Percentiles rank a stretch among this genome's conserved stretches.
These are phyloP conservation scores for Champsocephalus gunnari DNA, from an alignment of 2,797 vertebrate species.

Conservation along the genomic window DNA sequence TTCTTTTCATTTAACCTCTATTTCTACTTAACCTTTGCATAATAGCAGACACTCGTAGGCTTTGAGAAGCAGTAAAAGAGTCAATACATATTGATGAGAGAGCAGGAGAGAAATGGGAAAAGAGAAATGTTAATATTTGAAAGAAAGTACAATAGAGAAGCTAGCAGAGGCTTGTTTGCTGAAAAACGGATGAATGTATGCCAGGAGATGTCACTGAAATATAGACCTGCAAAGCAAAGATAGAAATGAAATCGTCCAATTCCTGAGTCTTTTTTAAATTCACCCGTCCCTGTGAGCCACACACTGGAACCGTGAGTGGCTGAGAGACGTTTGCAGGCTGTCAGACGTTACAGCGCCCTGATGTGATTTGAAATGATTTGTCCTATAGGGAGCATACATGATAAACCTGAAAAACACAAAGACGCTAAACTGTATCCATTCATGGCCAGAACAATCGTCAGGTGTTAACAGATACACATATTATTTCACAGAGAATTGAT, in stretches of 20 bases:
- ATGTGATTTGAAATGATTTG: constrained; percentile 51
- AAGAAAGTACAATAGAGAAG: neutral
- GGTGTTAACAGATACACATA: neutral
- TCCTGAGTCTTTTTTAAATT: constrained; percentile 27
- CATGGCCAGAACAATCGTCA: neutral
- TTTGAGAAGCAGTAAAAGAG: constrained; percentile 21
- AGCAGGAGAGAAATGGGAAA: neutral
- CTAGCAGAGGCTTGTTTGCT: neutral
- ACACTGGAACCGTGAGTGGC: constrained; percentile 10
- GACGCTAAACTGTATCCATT: neutral
- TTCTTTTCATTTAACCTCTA: constrained; percentile 60
- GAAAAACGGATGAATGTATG: constrained; percentile 6
- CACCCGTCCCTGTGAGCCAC: constrained; percentile 8
- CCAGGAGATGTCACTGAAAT: constrained; percentile 15
- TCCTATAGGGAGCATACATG: constrained; percentile 12
- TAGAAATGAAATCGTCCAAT: constrained; percentile 40
- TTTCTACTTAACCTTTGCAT: constrained; percentile 57
- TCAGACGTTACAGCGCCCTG: constrained; percentile 31
- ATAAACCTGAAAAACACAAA: constrained; percentile 26
- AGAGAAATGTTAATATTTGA: neutral
- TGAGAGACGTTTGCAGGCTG: neutral
- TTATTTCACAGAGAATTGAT: constrained; percentile 3
- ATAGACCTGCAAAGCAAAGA: constrained; percentile 10
- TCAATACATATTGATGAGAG: neutral
- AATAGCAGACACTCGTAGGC: constrained; percentile 34